Percentiles rank a stretch among this genome's conserved stretches.
phyloP scores from a whole-genome alignment of 2,797 vertebrate species.

The Podargus strigoides region DNA sequence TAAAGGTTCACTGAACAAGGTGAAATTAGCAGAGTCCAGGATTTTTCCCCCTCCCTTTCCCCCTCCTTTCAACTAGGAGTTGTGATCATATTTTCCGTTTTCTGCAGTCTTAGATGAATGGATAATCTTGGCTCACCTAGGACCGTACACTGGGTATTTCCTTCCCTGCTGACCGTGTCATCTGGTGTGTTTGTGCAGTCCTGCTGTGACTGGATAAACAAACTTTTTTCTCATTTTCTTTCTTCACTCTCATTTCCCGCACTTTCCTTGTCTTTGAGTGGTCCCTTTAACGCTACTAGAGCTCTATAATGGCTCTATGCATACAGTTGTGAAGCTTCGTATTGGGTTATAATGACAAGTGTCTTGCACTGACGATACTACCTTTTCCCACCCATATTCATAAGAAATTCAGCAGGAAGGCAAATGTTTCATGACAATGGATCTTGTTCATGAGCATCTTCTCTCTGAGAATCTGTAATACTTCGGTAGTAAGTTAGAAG shows the following conservation, averaged over 20 bases:
- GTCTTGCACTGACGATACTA: neutral
- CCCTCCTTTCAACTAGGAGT: neutral
- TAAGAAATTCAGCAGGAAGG: neutral
- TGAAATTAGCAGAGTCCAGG: neutral
- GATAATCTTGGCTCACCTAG: slow-evolving; percentile 28
- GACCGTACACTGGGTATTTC: neutral
- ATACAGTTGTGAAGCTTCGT: neutral
- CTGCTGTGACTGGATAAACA: slow-evolving; percentile 49
- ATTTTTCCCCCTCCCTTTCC: neutral
- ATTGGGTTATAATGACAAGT: neutral
- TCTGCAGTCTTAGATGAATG: neutral
- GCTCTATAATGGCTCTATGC: neutral
- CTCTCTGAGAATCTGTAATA: neutral
- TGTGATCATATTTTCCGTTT: neutral
- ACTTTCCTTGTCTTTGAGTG: neutral
- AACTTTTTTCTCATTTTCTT: neutral
- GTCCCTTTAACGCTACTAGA: neutral
- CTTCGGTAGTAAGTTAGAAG: neutral
- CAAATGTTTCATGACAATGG: neutral
- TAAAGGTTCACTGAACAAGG: neutral
- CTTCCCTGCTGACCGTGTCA: neutral
- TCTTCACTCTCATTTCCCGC: neutral
- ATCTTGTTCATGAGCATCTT: neutral
- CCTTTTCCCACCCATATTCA: neutral
- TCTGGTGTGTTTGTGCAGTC: slow-evolving; percentile 48